Base-by-base conservation (phyloP, 1,140 invertebrate genomes). In the Sitobion miscanthi region DNA sequence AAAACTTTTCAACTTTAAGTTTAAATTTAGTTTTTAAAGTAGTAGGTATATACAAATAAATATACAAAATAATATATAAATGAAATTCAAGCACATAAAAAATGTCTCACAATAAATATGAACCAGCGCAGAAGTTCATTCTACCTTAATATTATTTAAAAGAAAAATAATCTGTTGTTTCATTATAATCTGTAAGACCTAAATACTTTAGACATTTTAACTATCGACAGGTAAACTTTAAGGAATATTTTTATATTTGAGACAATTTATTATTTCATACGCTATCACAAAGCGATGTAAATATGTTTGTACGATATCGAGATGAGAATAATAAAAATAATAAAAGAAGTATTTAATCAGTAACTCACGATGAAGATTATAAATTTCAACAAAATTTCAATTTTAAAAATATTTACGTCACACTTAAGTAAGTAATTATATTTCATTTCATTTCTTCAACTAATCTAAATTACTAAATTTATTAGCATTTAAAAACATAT, bases 1-100 rank as follows among this genome's bases (percentile, higher is more conserved):
- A 62, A 69, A 69, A 69, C 62, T 69, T 69, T 69, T n/a, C 62
- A 69, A 14, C 62, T 69, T 14, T 14, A 69, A 69, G 30, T 69
- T 69, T n/a, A 69, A 69, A 69, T 69, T 69, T 69, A n/a, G 62
- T 69, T 69, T 69, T 69, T 69, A 30, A 69, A 69, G 62, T n/a
- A 5, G 30, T 69, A 69, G 11, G 30, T 69, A 30, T 30, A 69
- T 69, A 69, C 25, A 69, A 69, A 69, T 69, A 69, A 69, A 69
- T 69, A n/a, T 69, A 30, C 30, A 62, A 30, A 62, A 57, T 30
- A 62, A 30, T 9, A 62, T 62, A 69, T 69, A 69, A 69, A n/a
- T 69, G 14, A 69, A 69, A 69, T n/a, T n/a, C 30, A 69, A n/a
- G 3, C 11, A 62, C 9, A 30, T 69, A 69, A 69, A 69, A 69